A percentile compares a stretch with the other conserved stretches of the same genome.
These are phyloP conservation scores for Cydia pomonella DNA, from an alignment of 1,140 invertebrate genomes.

Conservation along the genomic window DNA sequence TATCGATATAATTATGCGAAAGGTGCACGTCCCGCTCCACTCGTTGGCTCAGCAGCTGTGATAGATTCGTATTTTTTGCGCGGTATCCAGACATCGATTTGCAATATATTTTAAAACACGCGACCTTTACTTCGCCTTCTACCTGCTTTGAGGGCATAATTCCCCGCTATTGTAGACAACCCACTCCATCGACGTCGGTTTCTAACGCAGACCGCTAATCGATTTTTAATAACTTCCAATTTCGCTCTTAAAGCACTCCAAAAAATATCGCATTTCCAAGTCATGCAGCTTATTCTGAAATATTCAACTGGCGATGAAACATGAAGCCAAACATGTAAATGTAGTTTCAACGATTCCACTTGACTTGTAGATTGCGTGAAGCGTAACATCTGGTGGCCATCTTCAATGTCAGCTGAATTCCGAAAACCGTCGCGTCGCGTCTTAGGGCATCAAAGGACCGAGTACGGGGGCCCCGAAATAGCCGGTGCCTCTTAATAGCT, in stretches of 20 bases:
- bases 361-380: slow-evolving; percentile 24
- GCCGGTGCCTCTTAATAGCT: slow-evolving; percentile 27
- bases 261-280: not conserved
- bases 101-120: slow-evolving; percentile 59
- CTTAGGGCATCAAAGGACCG: slow-evolving; percentile 29
- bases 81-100: slow-evolving; percentile 59
- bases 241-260: not conserved
- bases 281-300: not conserved
- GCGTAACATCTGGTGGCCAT: slow-evolving; percentile 28
- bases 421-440: slow-evolving; percentile 28
- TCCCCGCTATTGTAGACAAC: not conserved
- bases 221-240: not conserved
- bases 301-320: not conserved
- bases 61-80: slow-evolving; percentile 65
- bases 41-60: slow-evolving; percentile 53
- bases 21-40: slow-evolving; percentile 12
- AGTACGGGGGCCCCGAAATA: slow-evolving; percentile 12
- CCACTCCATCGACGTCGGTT: not conserved
- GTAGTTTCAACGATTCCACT: slow-evolving; percentile 17
- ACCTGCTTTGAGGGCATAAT: slow-evolving; percentile 22
- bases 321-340: slow-evolving; percentile 1
- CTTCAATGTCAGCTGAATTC: slow-evolving; percentile 20
- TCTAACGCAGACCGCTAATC: slow-evolving; percentile 8
- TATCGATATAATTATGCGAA: slow-evolving; percentile 27
- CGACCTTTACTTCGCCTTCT: slow-evolving; percentile 40